Conservation (phyloP, 2,113 vertebrate species). For the Lontra canadensis region DNA sequence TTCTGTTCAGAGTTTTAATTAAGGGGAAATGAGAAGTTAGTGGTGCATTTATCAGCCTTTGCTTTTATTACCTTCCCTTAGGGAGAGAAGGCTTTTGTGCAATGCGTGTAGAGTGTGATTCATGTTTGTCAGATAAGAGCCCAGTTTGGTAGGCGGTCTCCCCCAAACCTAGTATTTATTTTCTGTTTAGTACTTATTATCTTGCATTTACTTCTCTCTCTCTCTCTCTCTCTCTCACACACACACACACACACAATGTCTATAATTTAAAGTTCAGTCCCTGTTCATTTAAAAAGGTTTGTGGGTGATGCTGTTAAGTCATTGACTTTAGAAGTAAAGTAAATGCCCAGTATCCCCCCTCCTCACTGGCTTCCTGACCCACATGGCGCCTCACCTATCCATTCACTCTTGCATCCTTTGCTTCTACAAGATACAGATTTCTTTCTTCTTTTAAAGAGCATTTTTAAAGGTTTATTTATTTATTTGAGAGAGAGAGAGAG, state of each 20-base stretch:
- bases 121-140: neutral
- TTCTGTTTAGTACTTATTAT: neutral
- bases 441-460: neutral
- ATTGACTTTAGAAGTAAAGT: rapidly evolving
- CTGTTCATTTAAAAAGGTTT: neutral
- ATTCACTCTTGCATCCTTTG: neutral
- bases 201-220: neutral
- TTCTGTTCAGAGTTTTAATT: neutral
- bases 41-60: neutral
- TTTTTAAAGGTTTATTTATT: neutral
- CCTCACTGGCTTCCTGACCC: too few species aligned
- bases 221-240: neutral
- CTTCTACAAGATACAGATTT: neutral
- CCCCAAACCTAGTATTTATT: rapidly evolving
- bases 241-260: neutral
- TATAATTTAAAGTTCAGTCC: neutral
- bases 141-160: rapidly evolving
- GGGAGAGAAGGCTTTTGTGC: too few species aligned
- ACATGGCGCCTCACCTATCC: rapidly evolving
- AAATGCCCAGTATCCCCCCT: rapidly evolving
- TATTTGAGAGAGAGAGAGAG: neutral
- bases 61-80: neutral
- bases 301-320: too few species aligned
- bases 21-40: neutral
- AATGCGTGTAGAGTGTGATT: rapidly evolving